A percentile compares a stretch with the other conserved stretches of the same genome.
phyloP scores from a whole-genome alignment of 1,140 invertebrate species.

The Teleogryllus occipitalis region DNA sequence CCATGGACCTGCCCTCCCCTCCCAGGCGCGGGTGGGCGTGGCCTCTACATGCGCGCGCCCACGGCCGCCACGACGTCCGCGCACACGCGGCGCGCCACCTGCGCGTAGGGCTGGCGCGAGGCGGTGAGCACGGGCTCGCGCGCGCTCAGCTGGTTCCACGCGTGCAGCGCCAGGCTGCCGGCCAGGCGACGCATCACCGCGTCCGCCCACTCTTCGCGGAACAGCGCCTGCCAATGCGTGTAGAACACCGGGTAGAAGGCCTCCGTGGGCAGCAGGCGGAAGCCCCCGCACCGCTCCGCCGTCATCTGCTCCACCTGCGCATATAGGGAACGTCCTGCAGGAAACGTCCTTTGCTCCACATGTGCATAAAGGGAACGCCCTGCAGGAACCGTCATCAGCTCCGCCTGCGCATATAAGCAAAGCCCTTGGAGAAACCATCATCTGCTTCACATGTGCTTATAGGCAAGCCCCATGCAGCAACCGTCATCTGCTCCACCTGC shows the following conservation, averaged over 20 bases:
- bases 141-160: constrained; percentile 17
- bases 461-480: too few species aligned
- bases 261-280: background rate
- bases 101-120: constrained; percentile 11
- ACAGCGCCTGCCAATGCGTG: background rate
- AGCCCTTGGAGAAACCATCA: too few species aligned
- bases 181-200: background rate
- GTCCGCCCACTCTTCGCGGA: background rate
- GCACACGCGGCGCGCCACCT: background rate
- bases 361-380: too few species aligned
- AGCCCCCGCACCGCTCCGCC: constrained; percentile 6
- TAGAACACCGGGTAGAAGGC: constrained; percentile 13
- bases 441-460: too few species aligned
- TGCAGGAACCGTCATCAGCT: too few species aligned
- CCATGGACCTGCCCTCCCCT: too few species aligned
- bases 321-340: too few species aligned
- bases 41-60: background rate
- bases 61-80: background rate
- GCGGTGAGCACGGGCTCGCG: background rate
- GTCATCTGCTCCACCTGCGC: constrained; percentile 6
- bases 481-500: too few species aligned
- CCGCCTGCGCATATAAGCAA: too few species aligned
- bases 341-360: too few species aligned
- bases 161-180: background rate
- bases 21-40: background rate